Evolutionary conservation across 2,113 vertebrate genomes (phyloP).

Genomic region (Psephotus haematonotus): DNA sequence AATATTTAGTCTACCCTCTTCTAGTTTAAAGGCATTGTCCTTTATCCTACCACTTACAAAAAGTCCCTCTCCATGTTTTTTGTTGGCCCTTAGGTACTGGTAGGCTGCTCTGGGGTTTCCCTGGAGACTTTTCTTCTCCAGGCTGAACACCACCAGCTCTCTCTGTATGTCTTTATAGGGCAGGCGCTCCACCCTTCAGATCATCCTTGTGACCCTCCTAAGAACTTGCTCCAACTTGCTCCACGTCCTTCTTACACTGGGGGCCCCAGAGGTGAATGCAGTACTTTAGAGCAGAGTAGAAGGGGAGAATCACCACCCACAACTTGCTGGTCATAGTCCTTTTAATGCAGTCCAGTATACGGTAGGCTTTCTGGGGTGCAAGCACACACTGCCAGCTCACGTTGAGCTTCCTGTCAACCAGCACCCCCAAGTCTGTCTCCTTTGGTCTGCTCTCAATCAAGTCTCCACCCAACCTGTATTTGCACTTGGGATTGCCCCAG

Average conservation of each 20-base stretch:
- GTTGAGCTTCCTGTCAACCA: neutral
- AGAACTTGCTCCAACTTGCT: too few species aligned
- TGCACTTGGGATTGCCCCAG: neutral
- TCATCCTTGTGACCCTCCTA: too few species aligned
- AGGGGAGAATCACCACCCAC: too few species aligned
- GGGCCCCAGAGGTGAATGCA: too few species aligned
- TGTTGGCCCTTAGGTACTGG: neutral
- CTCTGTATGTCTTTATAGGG: too few species aligned
- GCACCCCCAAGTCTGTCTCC: neutral
- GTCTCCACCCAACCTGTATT: neutral
- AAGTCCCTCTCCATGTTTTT: neutral
- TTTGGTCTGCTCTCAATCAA: neutral
- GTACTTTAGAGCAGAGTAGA: too few species aligned
- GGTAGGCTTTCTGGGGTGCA: too few species aligned
- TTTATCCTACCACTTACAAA: neutral
- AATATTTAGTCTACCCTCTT: neutral
- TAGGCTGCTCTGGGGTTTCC: neutral
- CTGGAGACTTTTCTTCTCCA: neutral
- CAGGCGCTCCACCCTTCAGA: too few species aligned
- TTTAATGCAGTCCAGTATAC: too few species aligned
- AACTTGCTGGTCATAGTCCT: too few species aligned
- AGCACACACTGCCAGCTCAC: neutral
- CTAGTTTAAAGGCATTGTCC: neutral
- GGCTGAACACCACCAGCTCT: neutral
- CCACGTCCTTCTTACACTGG: too few species aligned